Base-by-base conservation (phyloP, 64 coral and sea anemone genomes). In the Montipora efflorescens region DNA sequence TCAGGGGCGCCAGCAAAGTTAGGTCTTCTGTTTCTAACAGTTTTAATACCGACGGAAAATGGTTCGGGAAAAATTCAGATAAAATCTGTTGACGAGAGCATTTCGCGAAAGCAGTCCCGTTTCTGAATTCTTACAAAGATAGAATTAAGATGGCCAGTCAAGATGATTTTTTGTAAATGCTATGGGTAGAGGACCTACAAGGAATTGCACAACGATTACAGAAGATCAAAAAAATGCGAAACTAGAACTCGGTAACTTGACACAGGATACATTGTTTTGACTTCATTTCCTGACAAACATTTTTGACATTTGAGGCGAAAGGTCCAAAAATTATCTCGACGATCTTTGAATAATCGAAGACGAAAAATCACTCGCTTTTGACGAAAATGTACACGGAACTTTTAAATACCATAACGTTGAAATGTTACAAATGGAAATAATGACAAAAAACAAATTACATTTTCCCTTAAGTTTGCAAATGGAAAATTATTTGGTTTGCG, bases 261-360 rank as follows among this genome's bases (percentile, higher is more conserved):
- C 3, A 45, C 47, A 6, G 9, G 76, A 51, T 48, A 78, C 9
- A 48, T 67, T 46, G 68, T 86, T 68, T 86, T 47, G 14, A 71
- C 11, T 64, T 16, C 81, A 48, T 50, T 71, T 20, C 18, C 82
- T 23, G 66, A 86, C 44, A 55, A 84, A 45, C 15, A 69, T 84
- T 68, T 84, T 21, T 68, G 82, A 86, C 82, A 72, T 25, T 86
- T 71, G 48, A 5, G 8, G 71, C 36, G 45, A 86, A 50, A 86
- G 44, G 14, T 8, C 68, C 8, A 2, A 4, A 48, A 69, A 86
- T 72, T 50, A 86, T 86, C 16, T 19, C 46, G 15, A 71, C 66
- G n/a, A 15, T 72, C 19, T 59, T 70, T 86, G 64, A 86, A 49
- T 49, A 4, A 10, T 78, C 5, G 1, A 19, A 49, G 21, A 16